These are phyloP conservation scores for Corythornis cristatus DNA, from an alignment of 2,113 vertebrate genomes.

Conservation along the genomic window DNA sequence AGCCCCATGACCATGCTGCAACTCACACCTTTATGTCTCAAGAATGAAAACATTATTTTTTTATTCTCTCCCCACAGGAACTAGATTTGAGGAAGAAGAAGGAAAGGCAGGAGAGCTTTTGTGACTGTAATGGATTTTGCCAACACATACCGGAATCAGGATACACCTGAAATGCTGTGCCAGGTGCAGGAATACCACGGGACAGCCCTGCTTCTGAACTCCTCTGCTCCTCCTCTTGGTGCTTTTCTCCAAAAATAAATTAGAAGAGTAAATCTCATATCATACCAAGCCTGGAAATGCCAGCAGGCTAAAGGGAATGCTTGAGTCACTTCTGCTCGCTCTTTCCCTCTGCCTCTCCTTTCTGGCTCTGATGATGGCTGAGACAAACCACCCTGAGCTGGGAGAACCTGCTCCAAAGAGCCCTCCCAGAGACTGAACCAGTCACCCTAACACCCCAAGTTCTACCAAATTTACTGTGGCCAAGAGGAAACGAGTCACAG, in stretches of 20 bases:
- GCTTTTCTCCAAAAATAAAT: background rate
- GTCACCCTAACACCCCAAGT: background rate
- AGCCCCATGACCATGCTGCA: fast-evolving
- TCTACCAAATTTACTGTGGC: background rate
- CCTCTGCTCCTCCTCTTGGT: background rate
- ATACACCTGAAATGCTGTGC: background rate
- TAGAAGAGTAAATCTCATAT: background rate
- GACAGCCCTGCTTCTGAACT: background rate
- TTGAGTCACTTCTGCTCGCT: background rate
- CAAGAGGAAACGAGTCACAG: background rate
- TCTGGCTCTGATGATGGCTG: background rate
- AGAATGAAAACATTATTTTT: background rate
- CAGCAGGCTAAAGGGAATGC: background rate
- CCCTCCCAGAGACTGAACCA: background rate
- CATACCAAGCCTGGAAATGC: background rate
- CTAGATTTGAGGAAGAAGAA: background rate
- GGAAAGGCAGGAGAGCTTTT: background rate
- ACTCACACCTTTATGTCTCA: background rate
- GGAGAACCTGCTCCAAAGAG: background rate
- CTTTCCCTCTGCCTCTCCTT: background rate
- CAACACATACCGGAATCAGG: fast-evolving
- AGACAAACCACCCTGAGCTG: background rate
- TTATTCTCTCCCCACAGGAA: background rate
- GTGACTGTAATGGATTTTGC: background rate
- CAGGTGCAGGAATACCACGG: background rate